phyloP scores from a whole-genome alignment of 1,140 invertebrate species.

The Cotesia glomerata region DNA sequence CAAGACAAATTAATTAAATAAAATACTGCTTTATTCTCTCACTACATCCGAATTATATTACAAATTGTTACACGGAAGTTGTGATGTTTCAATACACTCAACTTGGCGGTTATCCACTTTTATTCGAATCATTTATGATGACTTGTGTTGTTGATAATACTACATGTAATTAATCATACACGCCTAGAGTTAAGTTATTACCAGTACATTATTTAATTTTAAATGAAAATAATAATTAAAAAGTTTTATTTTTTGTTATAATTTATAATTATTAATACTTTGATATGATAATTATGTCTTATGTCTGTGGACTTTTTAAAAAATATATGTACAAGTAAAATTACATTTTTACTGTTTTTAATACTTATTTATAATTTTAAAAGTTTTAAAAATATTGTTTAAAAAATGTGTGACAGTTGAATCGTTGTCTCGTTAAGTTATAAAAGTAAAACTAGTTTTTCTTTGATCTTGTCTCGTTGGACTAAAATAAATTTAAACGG shows the following conservation, averaged over 20 bases:
- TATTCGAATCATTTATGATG: constrained; percentile 5
- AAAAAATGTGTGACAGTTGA: too few species aligned
- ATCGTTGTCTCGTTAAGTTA: neutral
- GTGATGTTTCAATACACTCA: neutral
- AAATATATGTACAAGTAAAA: too few species aligned
- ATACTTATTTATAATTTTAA: too few species aligned
- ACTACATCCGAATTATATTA: too few species aligned
- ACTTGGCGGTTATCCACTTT: neutral
- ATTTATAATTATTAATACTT: neutral
- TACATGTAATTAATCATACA: neutral
- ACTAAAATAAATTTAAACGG: neutral
- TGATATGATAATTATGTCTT: too few species aligned
- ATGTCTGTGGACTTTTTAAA: too few species aligned
- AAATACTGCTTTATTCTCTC: too few species aligned
- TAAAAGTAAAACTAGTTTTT: neutral
- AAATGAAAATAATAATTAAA: too few species aligned
- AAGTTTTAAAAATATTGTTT: too few species aligned
- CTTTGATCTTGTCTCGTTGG: neutral
- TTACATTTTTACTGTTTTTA: too few species aligned
- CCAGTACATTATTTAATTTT: neutral
- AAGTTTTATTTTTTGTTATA: neutral
- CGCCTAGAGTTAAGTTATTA: neutral
- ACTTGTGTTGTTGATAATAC: neutral
- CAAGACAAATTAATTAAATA: too few species aligned
- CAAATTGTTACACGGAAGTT: too few species aligned